Evolutionary conservation across 2,797 vertebrate genomes (phyloP).

Genomic region (Sebastes cheni): DNA sequence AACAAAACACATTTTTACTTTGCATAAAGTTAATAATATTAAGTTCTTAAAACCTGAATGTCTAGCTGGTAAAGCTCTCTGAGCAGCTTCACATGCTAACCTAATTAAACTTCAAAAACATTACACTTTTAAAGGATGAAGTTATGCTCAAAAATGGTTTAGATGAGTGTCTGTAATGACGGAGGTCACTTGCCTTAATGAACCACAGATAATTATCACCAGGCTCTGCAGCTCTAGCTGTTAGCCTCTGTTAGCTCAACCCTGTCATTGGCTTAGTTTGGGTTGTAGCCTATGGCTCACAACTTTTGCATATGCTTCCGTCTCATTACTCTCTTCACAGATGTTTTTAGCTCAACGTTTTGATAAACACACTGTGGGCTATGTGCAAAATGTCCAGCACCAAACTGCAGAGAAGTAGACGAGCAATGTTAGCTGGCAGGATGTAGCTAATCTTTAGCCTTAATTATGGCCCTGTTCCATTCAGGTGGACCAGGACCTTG

Average conservation of each 20-base stretch:
- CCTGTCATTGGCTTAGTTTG: not conserved
- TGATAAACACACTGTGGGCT: not conserved
- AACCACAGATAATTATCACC: not conserved
- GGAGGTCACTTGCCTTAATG: not conserved
- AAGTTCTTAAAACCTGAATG: no score
- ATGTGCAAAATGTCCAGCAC: not conserved
- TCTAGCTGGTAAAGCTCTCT: no score
- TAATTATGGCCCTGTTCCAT: no score
- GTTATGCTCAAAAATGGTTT: not conserved
- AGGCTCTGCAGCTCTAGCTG: not conserved
- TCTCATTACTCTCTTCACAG: no score
- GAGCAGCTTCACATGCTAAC: not conserved
- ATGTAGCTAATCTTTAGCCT: not conserved
- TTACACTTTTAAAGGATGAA: not conserved
- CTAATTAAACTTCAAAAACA: not conserved
- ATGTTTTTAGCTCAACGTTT: not conserved
- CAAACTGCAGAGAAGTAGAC: not conserved
- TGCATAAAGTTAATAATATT: no score
- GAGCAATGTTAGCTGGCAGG: not conserved
- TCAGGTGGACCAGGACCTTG: no score
- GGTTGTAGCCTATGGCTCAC: not conserved
- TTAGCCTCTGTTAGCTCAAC: not conserved
- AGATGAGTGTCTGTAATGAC: not conserved
- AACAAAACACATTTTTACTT: no score
- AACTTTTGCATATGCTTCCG: no score